Evolutionary conservation across 2,113 vertebrate genomes (phyloP), one percentile per base, ranked within the genome.

Genomic region (Ptilonorhynchus violaceus): DNA sequence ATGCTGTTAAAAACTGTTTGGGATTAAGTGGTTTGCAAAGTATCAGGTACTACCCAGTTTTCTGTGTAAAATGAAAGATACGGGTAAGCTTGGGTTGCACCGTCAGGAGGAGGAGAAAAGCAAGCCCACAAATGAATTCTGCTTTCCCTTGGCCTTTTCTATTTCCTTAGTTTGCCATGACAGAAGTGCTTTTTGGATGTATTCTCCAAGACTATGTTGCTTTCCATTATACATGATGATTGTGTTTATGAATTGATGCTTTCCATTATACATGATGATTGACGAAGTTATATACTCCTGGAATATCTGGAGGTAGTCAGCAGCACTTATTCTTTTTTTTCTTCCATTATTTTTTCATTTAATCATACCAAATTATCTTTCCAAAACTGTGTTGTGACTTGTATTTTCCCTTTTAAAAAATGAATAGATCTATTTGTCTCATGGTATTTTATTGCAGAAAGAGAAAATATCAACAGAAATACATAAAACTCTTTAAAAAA

Each of bases 121-220:
- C 4, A 59, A 86, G 16, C 5, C 49, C 19, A 23, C 0, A 0
- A 41, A 72, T 19, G 12, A 80, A 9, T 6, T 70, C 27, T 35
- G 25, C 47, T 75, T 89, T 82, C 30, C 18, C 20, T 69, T 77
- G 55, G 14, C 24, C n/a, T 69, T 84, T 80, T 69, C 64, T 21
- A 10, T 60, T 85, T 85, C 42, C n/a, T 49, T 62, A 62, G 59
- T 49, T 66, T 47, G 50, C 44, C 18, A 13, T 52, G 20, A 46
- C 85, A 85, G 3, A 67, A 75, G 23, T 42, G 19, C 3, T 31
- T 39, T 84, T 81, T 66, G 41, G 52, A 64, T 78, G 9, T 64
- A 42, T 82, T 75, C 56, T 68, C 73, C 66, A 88, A 58, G 21
- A 60, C 8, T 35, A 18, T 59, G 35, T 68, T 83, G 35, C 30